Conservation (phyloP, 2,888 invertebrate genomes). For the Caradrina clavipalpis region DNA sequence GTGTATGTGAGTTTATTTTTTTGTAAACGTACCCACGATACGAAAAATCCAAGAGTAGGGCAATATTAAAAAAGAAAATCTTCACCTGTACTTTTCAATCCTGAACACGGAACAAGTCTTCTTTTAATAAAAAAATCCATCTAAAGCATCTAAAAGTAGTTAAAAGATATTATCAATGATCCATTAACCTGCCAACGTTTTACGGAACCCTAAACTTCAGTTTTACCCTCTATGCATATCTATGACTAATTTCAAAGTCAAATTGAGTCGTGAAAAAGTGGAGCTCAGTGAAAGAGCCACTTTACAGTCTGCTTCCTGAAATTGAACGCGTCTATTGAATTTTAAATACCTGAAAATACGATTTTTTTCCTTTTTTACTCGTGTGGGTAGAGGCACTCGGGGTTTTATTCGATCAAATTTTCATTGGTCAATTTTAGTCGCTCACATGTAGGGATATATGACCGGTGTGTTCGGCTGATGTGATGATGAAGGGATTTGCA, state of each 20-base stretch:
- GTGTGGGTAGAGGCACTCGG: neutral
- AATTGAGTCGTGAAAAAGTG: conserved; percentile 32
- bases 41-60: too few relatives aligned
- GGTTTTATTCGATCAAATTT: neutral
- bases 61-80: too few relatives aligned
- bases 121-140: too few relatives aligned
- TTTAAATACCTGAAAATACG: conserved; percentile 21
- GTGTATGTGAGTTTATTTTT: too few relatives aligned
- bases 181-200: neutral
- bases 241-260: conserved; percentile 33
- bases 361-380: neutral
- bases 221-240: conserved; percentile 1
- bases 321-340: conserved; percentile 30
- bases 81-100: too few relatives aligned
- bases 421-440: neutral
- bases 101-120: too few relatives aligned
- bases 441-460: too few relatives aligned
- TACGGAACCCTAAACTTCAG: conserved; percentile 1
- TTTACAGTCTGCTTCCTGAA: conserved; percentile 24
- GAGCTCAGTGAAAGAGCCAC: conserved; percentile 11
- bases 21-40: too few relatives aligned
- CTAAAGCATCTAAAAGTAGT: too few relatives aligned
- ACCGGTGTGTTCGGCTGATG: too few relatives aligned
- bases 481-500: too few relatives aligned
- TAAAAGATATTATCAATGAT: too few relatives aligned